Base-by-base conservation (phyloP, 2,113 vertebrate genomes). In the Monarcha castaneiventris region DNA sequence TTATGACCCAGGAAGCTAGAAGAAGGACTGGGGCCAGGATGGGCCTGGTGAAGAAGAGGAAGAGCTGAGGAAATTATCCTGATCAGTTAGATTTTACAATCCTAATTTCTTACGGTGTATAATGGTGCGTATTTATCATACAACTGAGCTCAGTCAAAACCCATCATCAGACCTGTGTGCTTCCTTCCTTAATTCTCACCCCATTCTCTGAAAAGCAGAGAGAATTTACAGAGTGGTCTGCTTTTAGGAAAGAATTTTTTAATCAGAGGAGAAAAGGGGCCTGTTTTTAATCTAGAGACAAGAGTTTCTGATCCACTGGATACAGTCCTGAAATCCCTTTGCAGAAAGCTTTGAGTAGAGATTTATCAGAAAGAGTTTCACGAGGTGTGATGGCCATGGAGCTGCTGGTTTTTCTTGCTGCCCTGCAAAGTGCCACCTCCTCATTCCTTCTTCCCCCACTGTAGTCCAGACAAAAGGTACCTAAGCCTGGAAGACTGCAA, bases 91-190 rank as follows among this genome's bases (percentile, higher is more conserved):
- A 35, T 66, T 73, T 86, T 87, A 66, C 16, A 62, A 17, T 80
- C 58, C 32, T 54, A 15, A 33, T 68, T 88, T 86, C 48, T 56
- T 61, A 61, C 0, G 0, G 10, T 46, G 4, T 66, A 21, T 76
- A 48, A 68, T 66, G 51, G 51, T 43, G 6, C 13, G 21, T 66
- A 37, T 87, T 74, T 87, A 39, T 72, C 23, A 10, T 55, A 63
- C 0, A 1, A 1, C 43, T 67, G 52, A 68, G 39, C 56, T 75
- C 62, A 75, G 13, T 46, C 61, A 82, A 87, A 90, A 33, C 12
- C 33, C 14, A 10, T 44, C 29, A 51, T 37, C 81, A 87, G 39
- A 59, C 12, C 32, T 69, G 9, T 0, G 0, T 61, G 43, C 63
- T 72, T 68, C 41, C 39, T 87, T 81, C 55, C 16, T 83, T 56